phyloP scores from a whole-genome alignment of 2,888 invertebrate species.

The Drosophila mulleri region DNA sequence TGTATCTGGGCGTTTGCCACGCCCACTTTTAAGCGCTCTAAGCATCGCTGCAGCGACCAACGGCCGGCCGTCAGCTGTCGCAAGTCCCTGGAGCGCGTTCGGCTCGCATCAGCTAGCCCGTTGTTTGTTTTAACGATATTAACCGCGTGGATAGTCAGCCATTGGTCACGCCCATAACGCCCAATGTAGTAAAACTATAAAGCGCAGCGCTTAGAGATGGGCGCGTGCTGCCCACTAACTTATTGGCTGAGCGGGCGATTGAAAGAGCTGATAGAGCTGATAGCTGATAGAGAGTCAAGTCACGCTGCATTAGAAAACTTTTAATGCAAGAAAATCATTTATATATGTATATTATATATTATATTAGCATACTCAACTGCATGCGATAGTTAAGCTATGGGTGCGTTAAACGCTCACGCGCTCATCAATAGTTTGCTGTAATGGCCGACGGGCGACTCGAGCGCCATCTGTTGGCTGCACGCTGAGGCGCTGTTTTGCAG shows the following conservation, averaged over 20 bases:
- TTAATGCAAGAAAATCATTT: too few relatives aligned
- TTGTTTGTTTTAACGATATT: slow-evolving; percentile 67
- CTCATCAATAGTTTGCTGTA: slow-evolving; percentile 34
- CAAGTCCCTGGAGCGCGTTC: slow-evolving; percentile 47
- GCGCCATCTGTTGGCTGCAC: slow-evolving; percentile 64
- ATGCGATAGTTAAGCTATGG: not conserved
- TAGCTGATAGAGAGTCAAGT: too few relatives aligned
- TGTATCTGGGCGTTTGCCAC: slow-evolving; percentile 22
- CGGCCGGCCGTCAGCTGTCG: slow-evolving; percentile 10
- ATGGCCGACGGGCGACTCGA: slow-evolving; percentile 28
- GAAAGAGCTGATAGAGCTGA: too few relatives aligned
- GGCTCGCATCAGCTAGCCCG: slow-evolving; percentile 55
- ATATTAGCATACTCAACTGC: not conserved
- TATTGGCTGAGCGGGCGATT: too few relatives aligned
- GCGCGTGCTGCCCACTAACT: not conserved
- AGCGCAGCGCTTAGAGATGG: slow-evolving; percentile 21
- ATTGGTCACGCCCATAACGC: slow-evolving; percentile 63
- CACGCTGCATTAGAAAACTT: too few relatives aligned
- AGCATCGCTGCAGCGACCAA: slow-evolving; percentile 29
- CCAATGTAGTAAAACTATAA: slow-evolving; percentile 44
- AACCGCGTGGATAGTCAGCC: slow-evolving; percentile 53
- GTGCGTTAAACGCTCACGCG: slow-evolving; percentile 15
- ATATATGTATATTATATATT: too few relatives aligned
- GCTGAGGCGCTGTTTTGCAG: slow-evolving; percentile 20
- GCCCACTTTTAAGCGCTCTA: slow-evolving; percentile 50